Evolutionary conservation across 2,113 vertebrate genomes (phyloP), one percentile per base, ranked within the genome.

Genomic region (Leptocoma aspasia): DNA sequence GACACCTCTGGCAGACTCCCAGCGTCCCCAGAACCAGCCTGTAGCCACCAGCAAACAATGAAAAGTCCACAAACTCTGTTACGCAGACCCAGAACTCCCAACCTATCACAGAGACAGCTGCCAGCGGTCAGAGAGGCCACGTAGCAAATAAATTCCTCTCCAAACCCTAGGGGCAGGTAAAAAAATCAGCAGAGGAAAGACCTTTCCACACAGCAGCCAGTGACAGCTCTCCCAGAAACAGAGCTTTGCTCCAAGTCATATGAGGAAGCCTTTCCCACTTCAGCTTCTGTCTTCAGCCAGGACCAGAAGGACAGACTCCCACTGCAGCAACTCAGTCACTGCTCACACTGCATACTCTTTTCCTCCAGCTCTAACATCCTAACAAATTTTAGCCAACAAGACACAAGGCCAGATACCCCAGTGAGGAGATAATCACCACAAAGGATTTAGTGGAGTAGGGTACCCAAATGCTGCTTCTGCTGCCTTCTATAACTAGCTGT

Each of bases 101-200:
- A 41, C 7, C 30, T 65, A 73, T 71, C 76, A 56, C 7, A 30
- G 56, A 88, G 76, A 83, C 85, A 95, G 82, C 92, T 82, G 90
- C 56, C 92, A 84, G 65, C 0, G 0, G 92, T 75, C 76, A 89
- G 76, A 86, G 61, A 8, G 65, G 69, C 69, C 82, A 95, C 1
- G 0, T 11, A 94, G 82, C 88, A 95, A 91, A 78, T 41, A 78
- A 81, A 89, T 68, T 92, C 80, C 80, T 82, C 53, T 92, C 56
- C 33, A 78, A 93, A 86, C 56, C 42, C 65, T 24, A 42, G 44
- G 45, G 50, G 69, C 57, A 92, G 90, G 82, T 96, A 80, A 94
- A 94, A 94, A 89, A 94, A 65, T 11, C 91, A 92, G 59, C 82
- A 90, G 92, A 95, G 30, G 20, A 88, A 92, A 92, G 93, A 89